Percentiles rank a stretch among this genome's conserved stretches.
These are phyloP conservation scores for Pogonomyrmex barbatus DNA, from an alignment of 1,140 invertebrate genomes.

Conservation along the genomic window DNA sequence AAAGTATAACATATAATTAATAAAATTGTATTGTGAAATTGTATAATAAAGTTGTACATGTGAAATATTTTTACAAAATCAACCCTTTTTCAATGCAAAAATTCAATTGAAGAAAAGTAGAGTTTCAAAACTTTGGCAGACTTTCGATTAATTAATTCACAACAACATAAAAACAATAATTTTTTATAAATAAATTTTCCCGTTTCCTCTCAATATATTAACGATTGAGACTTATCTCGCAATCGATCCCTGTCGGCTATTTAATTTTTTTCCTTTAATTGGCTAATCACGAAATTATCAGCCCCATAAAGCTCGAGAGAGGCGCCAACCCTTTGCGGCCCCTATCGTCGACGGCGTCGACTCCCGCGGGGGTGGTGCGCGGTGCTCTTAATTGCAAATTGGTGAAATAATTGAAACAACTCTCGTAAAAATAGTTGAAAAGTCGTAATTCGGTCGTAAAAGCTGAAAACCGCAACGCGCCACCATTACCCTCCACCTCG, in stretches of 20 bases:
- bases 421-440: conserved; percentile 85
- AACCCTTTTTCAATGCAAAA: not conserved
- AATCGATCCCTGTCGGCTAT: conserved; percentile 42
- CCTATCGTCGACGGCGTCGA: conserved; percentile 48
- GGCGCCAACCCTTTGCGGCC: conserved; percentile 77
- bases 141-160: conserved; percentile 11
- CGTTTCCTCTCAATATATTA: not conserved
- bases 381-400: conserved; percentile 84
- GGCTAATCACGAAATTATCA: conserved; percentile 82
- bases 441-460: conserved; percentile 84
- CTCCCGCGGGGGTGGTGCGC: conserved; percentile 64
- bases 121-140: not conserved
- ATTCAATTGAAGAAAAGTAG: not conserved
- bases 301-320: conserved; percentile 78
- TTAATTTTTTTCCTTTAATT: conserved; percentile 78
- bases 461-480: conserved; percentile 81
- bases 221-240: not conserved
- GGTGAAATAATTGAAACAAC: conserved; percentile 86
- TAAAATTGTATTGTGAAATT: too few relatives aligned
- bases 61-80: not conserved
- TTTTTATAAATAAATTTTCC: not conserved
- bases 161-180: not conserved
- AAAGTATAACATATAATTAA: not conserved
- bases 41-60: not conserved
- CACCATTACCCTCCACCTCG: conserved; percentile 76